Base-by-base conservation (phyloP, 92 coral and sea anemone species). In the Porites evermanni region DNA sequence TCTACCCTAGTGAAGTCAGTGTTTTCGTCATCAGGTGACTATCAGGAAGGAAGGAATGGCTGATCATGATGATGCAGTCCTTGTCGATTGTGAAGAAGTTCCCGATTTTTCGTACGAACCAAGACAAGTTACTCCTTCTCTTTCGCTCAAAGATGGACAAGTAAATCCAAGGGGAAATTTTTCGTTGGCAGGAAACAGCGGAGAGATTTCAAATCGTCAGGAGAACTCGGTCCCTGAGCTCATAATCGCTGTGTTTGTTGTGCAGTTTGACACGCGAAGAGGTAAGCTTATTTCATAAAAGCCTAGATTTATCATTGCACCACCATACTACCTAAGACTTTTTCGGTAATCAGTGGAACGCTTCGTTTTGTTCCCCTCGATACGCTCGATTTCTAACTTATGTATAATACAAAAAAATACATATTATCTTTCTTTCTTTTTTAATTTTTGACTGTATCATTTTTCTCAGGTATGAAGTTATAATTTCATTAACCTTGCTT, bases 251-350 rank as follows among this genome's bases (percentile, higher is more conserved):
- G 98, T 97, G 10, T 97, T 92, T 83, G 98, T 97, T 50, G 99
- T 97, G 13, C 94, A 96, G 64, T 97, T 97, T 90, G 99, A 97
- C 86, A 97, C 99, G 6, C 88, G 99, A 24, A 93, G 94, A 90
- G 99, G 99, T 93, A 70, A 32, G 89, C 51, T 64, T 16, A 4
- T 4, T 38, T 3, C 5, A 38, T 38, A 38, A 38, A 12, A 56
- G 29, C 67, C 5, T 47, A 17, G 21, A 54, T 72, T 72, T 21
- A 53, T 75, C 1, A 53, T 16, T 20, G 0, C 32, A 29, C 32
- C 32, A 29, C 32, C 32, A 2, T 29, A 29, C 32, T 29, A 29
- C 32, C 32, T 29, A 29, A 29, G 32, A 3, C 32, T 29, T 29
- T 29, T 29, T 29, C 3, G 60, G 60, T 54, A 54, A 3, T 54